Base-by-base conservation (phyloP, 1,140 invertebrate species). In the Conus ventricosus region DNA sequence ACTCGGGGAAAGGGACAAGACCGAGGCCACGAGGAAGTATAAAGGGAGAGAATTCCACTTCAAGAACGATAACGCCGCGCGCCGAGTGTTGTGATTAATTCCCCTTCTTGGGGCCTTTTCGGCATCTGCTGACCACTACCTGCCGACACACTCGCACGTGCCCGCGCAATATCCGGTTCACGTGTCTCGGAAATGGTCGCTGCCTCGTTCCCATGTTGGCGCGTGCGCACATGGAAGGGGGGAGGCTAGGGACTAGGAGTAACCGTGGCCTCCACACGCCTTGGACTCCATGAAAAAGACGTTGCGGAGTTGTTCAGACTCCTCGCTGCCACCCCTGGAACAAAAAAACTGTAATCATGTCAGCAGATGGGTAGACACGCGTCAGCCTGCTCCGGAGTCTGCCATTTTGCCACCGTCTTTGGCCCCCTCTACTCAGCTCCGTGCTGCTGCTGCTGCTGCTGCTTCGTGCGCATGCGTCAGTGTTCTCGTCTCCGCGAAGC, bases 81-180 rank as follows among this genome's bases (percentile, higher is more conserved):
- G 57, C 15, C 15, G 57, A 4, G 17, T 63, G 55, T 84, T 63
- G 82, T 84, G 82, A 84, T 63, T 67, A 60, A 84, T 67, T 60
- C 57, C 55, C 54, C 23, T 7, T 27, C 57, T 67, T 27, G 5
- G 23, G 55, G 0, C 81, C 23, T 23, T 55, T 17, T 39, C 51
- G 5, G 75, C 85, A 87, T 87, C 85, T 76, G 85, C 85, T 87
- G 85, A 87, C 85, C 85, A 25, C 85, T 87, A 87, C 85, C 85
- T 87, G 85, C 75, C 71, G 67, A 57, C 85, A 80, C 85, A 75
- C 71, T 3, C 39, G 85, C 85, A 87, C 85, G 85, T 87, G 85
- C 85, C 20, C 67, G 85, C 17, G 85, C 85, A 87, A 78, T 78
- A 75, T 87, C 85, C 85, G 15, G 85, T 53, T 87, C 85, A 87